Evolutionary conservation across 2,113 vertebrate species (phyloP).

Genomic region (Sorex araneus): DNA sequence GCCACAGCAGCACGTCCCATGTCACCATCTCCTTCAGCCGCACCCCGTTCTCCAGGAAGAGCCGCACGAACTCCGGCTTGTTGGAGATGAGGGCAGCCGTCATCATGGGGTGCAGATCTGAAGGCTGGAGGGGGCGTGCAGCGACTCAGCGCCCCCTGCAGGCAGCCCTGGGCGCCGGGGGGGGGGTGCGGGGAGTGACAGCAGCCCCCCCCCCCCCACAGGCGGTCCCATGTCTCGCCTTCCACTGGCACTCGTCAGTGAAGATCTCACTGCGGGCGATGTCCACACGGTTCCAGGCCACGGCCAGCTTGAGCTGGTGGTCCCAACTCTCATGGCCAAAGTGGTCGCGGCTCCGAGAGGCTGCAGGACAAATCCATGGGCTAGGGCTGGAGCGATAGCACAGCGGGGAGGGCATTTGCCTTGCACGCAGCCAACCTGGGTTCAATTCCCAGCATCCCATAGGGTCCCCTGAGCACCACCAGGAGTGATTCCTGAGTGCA

Average conservation of each 20-base stretch:
- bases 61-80: conserved; percentile 95
- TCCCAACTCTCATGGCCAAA: conserved; percentile 91
- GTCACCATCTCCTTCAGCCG: conserved; percentile 92
- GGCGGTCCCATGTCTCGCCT: conserved; percentile 90
- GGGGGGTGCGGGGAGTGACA: too few species aligned
- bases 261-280: conserved; percentile 97
- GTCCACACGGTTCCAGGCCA: conserved; percentile 97
- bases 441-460: too few species aligned
- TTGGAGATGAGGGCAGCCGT: conserved; percentile 94
- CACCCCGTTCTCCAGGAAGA: conserved; percentile 96
- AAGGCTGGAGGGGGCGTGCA: conserved; percentile 87
- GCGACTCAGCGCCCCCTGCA: background rate
- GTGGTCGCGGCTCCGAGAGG: conserved; percentile 90
- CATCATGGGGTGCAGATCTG: conserved; percentile 95
- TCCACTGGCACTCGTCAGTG: conserved; percentile 95
- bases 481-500: too few species aligned
- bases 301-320: conserved; percentile 96
- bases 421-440: too few species aligned
- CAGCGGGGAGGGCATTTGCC: too few species aligned
- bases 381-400: too few species aligned
- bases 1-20: conserved; percentile 90
- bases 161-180: too few species aligned
- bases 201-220: background rate
- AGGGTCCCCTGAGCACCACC: too few species aligned
- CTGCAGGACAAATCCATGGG: conserved; percentile 82